Conservation (phyloP, 1,140 invertebrate genomes). For the Leguminivora glycinivorella region DNA sequence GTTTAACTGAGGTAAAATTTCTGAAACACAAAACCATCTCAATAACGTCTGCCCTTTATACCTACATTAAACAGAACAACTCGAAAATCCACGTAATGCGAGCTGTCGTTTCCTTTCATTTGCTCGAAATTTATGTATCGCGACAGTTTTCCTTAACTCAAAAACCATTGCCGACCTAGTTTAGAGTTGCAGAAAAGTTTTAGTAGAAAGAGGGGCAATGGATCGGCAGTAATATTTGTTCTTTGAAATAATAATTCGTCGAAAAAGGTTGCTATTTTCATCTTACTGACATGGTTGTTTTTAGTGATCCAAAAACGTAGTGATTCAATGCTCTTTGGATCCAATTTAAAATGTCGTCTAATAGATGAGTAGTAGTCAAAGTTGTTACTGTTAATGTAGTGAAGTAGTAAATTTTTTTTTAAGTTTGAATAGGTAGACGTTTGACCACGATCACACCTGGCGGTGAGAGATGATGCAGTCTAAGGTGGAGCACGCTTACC, state of each 20-base stretch:
- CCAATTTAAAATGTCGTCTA: too few relatives aligned
- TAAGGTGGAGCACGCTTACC: too few relatives aligned
- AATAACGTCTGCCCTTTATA: not conserved
- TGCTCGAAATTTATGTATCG: conserved; percentile 4
- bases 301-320: not conserved
- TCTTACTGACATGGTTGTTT: not conserved
- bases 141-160: not conserved
- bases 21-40: conserved; percentile 6
- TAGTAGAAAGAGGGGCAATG: not conserved
- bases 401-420: too few relatives aligned
- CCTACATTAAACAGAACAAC: conserved; percentile 16
- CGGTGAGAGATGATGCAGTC: too few relatives aligned
- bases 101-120: conserved; percentile 10
- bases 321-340: too few relatives aligned
- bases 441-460: too few relatives aligned
- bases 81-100: conserved; percentile 1
- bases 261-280: not conserved
- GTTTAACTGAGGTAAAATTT: not conserved
- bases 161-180: not conserved
- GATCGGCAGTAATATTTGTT: not conserved
- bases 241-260: not conserved
- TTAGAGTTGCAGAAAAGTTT: not conserved
- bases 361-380: too few relatives aligned
- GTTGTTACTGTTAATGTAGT: too few relatives aligned
- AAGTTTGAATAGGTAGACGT: too few relatives aligned